Conservation (phyloP, 2,113 vertebrate species). For the Podilymbus podiceps region DNA sequence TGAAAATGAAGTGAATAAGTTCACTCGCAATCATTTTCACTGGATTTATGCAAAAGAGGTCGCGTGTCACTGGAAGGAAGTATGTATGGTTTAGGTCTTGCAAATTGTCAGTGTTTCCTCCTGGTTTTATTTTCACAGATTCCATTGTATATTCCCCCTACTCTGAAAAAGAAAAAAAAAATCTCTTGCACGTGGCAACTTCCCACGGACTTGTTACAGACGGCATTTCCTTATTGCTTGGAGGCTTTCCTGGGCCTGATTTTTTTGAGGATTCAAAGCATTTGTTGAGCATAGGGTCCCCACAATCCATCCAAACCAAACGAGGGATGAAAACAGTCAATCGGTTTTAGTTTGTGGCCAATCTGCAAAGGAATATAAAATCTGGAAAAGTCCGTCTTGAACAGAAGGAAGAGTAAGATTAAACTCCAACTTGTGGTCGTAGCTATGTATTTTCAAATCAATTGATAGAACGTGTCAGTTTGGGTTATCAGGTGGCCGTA, state of each 20-base stretch:
- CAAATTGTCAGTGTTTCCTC: neutral
- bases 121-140: neutral
- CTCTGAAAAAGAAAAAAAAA: neutral
- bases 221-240: neutral
- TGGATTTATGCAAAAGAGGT: neutral
- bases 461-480: neutral
- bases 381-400: neutral
- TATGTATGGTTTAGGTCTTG: neutral
- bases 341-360: neutral
- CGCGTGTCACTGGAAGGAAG: neutral
- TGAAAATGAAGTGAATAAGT: neutral
- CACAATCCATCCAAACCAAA: too few relatives aligned
- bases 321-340: neutral
- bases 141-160: neutral
- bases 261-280: neutral
- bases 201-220: neutral
- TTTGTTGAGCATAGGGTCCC: neutral
- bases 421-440: neutral
- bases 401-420: neutral
- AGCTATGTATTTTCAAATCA: neutral
- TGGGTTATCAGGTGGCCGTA: neutral
- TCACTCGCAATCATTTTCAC: neutral
- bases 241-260: neutral
- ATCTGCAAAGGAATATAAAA: neutral
- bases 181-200: neutral